Evolutionary conservation across 2,113 vertebrate genomes (phyloP).

Genomic region (Circaetus cinerascens): DNA sequence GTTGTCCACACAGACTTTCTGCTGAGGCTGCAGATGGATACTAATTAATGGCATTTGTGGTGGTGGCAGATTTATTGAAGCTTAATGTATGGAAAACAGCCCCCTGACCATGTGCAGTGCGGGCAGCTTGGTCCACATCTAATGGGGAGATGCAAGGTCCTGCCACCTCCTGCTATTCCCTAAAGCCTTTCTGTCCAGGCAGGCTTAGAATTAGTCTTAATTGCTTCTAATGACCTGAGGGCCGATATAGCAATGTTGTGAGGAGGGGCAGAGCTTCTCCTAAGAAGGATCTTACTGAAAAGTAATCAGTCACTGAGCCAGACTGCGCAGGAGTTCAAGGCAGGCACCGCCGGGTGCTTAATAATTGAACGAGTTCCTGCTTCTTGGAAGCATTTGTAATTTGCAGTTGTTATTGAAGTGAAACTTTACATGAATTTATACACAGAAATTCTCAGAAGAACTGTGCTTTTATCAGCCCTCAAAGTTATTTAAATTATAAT

Average conservation of each 20-base stretch:
- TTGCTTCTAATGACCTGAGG: neutral
- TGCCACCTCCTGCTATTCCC: neutral
- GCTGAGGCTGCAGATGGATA: neutral
- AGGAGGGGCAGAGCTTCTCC: neutral
- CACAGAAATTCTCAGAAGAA: neutral
- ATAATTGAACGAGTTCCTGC: neutral
- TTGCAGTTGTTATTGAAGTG: neutral
- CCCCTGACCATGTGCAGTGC: neutral
- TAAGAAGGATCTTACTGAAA: neutral
- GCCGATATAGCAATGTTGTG: neutral
- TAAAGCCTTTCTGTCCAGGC: neutral
- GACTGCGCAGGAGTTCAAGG: neutral
- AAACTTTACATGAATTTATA: neutral
- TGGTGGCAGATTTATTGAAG: neutral
- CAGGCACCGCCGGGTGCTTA: neutral
- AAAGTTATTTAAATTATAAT: neutral
- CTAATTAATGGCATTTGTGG: neutral
- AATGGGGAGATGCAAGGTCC: neutral
- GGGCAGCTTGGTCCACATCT: neutral
- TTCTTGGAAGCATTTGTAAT: neutral
- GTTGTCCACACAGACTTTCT: rapidly evolving
- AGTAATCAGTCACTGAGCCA: neutral
- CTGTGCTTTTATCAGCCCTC: neutral
- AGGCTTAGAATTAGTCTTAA: neutral
- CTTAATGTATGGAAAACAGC: neutral